Percentiles rank a stretch among this genome's conserved stretches.
Conservation (phyloP, 2,113 vertebrate genomes). For the Actenoides hombroni region DNA sequence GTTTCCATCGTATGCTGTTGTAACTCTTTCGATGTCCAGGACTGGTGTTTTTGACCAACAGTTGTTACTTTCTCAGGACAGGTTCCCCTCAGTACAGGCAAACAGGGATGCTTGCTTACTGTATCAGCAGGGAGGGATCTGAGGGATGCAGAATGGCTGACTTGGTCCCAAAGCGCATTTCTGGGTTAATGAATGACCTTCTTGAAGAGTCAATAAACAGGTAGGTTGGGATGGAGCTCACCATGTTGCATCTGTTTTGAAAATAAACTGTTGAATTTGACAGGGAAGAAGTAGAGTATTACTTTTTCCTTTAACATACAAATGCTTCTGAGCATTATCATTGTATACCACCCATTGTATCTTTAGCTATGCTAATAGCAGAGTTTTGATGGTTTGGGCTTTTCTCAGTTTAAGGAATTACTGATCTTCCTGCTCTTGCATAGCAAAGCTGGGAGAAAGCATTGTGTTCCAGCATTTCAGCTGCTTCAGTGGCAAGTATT, state of each 20-base stretch:
- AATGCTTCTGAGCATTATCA: background rate
- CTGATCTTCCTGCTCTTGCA: background rate
- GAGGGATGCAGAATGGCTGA: background rate
- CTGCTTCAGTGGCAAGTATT: background rate
- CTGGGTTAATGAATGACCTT: background rate
- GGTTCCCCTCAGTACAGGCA: background rate
- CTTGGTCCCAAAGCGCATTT: background rate
- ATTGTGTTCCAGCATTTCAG: background rate
- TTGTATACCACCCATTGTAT: background rate
- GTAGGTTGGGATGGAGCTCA: background rate
- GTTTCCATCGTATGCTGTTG: background rate
- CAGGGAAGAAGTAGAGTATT: background rate
- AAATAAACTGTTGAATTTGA: background rate
- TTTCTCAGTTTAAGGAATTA: background rate
- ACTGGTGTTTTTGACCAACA: background rate
- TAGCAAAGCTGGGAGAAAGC: background rate
- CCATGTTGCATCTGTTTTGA: background rate
- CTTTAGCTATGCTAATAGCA: background rate
- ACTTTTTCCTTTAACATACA: background rate
- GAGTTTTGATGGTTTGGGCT: background rate
- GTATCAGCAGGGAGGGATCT: fast-evolving
- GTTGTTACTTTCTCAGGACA: background rate
- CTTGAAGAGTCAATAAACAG: background rate
- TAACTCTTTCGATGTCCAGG: background rate
- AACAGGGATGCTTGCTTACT: background rate